Base-by-base conservation (phyloP, 2,888 invertebrate genomes). In the Cheilosia vernalis region DNA sequence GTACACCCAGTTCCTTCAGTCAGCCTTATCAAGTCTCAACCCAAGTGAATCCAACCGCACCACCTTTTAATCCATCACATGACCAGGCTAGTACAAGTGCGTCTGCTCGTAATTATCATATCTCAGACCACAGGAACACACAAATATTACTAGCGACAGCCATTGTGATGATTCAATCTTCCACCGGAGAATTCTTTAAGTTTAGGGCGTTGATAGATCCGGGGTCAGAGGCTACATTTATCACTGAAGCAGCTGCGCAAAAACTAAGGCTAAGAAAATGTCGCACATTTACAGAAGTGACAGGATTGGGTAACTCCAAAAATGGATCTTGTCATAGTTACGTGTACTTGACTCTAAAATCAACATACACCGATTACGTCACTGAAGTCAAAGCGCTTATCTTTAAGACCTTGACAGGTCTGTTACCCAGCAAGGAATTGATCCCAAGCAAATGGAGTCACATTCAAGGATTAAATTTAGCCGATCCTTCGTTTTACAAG, bases 401-500 rank as follows among this genome's bases (percentile, higher is more conserved):
- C 33, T 66, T 66, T 15, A 66, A 51, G 1, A 37, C 64, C 1
- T 66, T 63, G 13, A 24, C 24, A 51, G 24, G 15, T 40, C 17
- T 55, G 6, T 40, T 72, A 13, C 37, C 72, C 0, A 53, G 1
- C 24, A 37, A 27, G 17, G 30, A 72, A 61, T n/a, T 53, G 17
- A 15, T 17, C 7, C 33, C 60, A 4, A 51, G 5, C 17, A 21
- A 55, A 19, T 73, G 63, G 63, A 55, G 15, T 42, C 63, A 63
- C 13, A 63, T 73, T 21, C 53, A 33, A 15, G 56, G 47, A 4
- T 56, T 74, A 37, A 19, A 13, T 1, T 56, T 74, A 47, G 63
- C 73, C 17, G 56, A 74, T 37, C 47, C 63, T 19, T 24, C 4
- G 17, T 53, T 53, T 53, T 21, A 55, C 24, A 63, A 49, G n/a